Percentiles rank a stretch among this genome's conserved stretches.
Conservation (phyloP, 2,113 vertebrate genomes). For the Dolichallabes microphthalmus region DNA sequence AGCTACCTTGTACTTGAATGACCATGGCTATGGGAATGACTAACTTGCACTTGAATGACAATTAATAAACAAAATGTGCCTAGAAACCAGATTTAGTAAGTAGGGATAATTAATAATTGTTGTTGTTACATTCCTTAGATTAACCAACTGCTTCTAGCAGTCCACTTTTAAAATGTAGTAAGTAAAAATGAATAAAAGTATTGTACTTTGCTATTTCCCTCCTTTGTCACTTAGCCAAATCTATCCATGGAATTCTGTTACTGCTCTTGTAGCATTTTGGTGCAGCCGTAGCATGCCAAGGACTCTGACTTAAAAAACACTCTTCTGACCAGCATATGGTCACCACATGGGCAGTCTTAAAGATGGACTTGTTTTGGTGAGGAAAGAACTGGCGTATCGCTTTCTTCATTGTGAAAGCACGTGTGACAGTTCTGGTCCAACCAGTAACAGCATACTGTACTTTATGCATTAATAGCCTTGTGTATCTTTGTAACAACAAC, state of each 20-base stretch:
- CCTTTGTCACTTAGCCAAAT: not conserved
- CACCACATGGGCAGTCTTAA: conserved; percentile 36
- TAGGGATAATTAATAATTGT: not conserved
- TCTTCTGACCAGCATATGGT: conserved; percentile 59
- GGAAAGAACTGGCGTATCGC: not conserved
- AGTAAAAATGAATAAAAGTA: not conserved
- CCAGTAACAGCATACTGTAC: not conserved
- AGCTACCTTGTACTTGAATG: not conserved
- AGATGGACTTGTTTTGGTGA: not conserved
- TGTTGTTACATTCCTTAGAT: not conserved
- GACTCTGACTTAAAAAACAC: conserved; percentile 59
- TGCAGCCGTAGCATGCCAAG: conserved; percentile 29
- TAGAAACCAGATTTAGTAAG: not conserved
- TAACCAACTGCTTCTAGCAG: not conserved
- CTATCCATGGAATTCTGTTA: not conserved
- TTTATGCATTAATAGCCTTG: not conserved
- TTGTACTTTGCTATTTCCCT: not conserved
- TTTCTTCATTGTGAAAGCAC: not conserved
- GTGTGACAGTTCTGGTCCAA: not conserved
- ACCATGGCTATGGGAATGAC: not conserved
- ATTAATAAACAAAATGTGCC: not conserved
- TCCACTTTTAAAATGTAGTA: not conserved
- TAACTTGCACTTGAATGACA: not conserved
- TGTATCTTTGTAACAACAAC: not conserved
- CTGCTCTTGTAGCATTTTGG: not conserved